phyloP scores from a whole-genome alignment of 1,140 invertebrate species.

The Araneus ventricosus region DNA sequence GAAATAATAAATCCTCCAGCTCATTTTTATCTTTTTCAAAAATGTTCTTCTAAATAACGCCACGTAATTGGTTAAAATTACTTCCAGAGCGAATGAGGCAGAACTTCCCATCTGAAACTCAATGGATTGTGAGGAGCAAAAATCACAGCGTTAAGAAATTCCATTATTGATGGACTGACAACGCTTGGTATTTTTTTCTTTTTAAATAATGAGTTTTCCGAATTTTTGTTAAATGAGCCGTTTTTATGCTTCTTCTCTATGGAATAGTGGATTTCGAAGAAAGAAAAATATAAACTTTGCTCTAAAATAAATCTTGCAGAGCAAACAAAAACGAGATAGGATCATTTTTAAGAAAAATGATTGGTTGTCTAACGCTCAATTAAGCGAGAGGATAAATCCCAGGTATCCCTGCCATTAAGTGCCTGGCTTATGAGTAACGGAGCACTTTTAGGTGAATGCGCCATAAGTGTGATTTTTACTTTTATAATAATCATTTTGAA shows the following conservation, averaged over 20 bases:
- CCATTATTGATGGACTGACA: not conserved
- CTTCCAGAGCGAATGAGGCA: conserved; percentile 22
- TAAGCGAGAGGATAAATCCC: not conserved
- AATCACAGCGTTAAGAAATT: conserved; percentile 10
- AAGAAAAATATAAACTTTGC: not conserved
- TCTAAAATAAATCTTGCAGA: conserved; percentile 20
- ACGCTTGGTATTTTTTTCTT: not conserved
- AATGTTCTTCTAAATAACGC: not conserved
- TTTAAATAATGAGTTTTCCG: not conserved
- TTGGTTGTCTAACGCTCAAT: conserved; percentile 1
- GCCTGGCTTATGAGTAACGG: no score
- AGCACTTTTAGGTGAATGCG: no score
- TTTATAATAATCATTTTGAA: no score
- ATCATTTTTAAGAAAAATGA: conserved; percentile 14
- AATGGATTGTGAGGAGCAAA: conserved; percentile 41
- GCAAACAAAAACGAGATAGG: conserved; percentile 14
- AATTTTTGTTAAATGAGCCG: conserved; percentile 36
- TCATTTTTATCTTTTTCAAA: not conserved
- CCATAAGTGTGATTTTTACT: no score
- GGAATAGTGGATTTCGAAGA: not conserved
- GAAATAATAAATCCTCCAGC: not conserved
- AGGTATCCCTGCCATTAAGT: no score
- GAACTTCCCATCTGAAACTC: conserved; percentile 12
- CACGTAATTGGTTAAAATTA: conserved; percentile 33
- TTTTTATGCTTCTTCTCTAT: not conserved